Base-by-base conservation (phyloP, 2,888 invertebrate genomes). In the Sabatieria punctata region DNA sequence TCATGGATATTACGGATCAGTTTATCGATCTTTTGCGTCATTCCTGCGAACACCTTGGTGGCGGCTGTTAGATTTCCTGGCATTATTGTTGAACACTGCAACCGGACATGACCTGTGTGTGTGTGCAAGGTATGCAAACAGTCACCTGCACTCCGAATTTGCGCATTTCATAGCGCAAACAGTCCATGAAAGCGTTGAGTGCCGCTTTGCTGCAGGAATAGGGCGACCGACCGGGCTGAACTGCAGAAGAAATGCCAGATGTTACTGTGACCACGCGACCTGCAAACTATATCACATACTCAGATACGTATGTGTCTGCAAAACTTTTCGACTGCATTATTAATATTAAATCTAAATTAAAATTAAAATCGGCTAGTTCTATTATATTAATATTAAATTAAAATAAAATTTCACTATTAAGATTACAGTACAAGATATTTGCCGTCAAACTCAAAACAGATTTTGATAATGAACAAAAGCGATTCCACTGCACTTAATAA, bases 151-250 rank as follows among this genome's bases (percentile, higher is more conserved):
- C 48, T 2, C 41, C 48, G 33, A 49, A 49, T 21, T 77, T 77
- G 22, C 69, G 76, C 67, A 83, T 76, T 67, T 85, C 84, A 19
- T 80, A 69, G 42, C 85, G 73, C 24, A 88, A 66, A 4, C 78
- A 74, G 50, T 77, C 76, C 15, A 76, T 76, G 77, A 81, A 84
- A 1, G 77, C 78, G 40, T 76, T 67, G 2, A 86, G 61, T 0
- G 77, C 86, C 1, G 80, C 77, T 68, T 88, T 88, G 15, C 81
- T 80, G 1, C 83, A 83, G 19, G 79, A 78, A 67, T 88, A 88
- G 1, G 78, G 74, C 0, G 77, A 72, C 48, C 85, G 70, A 0
- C 80, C 78, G 0, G 85, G 84, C 43, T 85, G 67, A 72, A 78
- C 64, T 72, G 78, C 60, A 70, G 66, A 77, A 0, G 80, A 78